Evolutionary conservation across 2,888 invertebrate genomes (phyloP).

Genomic region (Drosophila suboccidentalis): DNA sequence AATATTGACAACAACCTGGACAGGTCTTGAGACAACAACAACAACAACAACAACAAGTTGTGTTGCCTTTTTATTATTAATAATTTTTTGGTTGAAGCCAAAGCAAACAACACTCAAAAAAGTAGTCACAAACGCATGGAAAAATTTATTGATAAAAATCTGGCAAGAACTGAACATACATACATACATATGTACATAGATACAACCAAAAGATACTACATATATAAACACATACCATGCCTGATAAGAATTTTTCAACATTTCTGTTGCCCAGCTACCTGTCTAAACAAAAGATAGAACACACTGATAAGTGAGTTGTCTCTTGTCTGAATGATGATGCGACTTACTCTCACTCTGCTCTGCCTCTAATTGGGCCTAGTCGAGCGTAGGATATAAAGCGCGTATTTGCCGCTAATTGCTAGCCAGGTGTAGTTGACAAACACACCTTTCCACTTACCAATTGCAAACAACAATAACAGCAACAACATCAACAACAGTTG

Average conservation of each 20-base stretch:
- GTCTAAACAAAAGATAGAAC: slow-evolving; percentile 58
- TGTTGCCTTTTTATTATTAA: slow-evolving; percentile 51
- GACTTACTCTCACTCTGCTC: neutral
- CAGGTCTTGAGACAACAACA: slow-evolving; percentile 51
- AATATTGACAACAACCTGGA: slow-evolving; percentile 41
- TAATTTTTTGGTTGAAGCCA: slow-evolving; percentile 53
- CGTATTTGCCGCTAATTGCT: slow-evolving; percentile 55
- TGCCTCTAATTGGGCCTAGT: slow-evolving; percentile 52
- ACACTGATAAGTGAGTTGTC: slow-evolving; percentile 17
- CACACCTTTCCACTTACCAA: slow-evolving; percentile 30
- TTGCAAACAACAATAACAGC: slow-evolving; percentile 6
- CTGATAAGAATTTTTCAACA: slow-evolving; percentile 62
- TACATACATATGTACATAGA: slow-evolving; percentile 24
- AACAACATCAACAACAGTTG: slow-evolving; percentile 15
- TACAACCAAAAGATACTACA: slow-evolving; percentile 48
- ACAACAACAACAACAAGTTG: slow-evolving; percentile 27
- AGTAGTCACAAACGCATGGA: slow-evolving; percentile 35
- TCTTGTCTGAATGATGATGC: slow-evolving; percentile 29
- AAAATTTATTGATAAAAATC: slow-evolving; percentile 58
- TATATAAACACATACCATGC: slow-evolving; percentile 15
- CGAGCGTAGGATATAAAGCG: slow-evolving; percentile 45
- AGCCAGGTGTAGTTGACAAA: slow-evolving; percentile 43
- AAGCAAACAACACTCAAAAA: slow-evolving; percentile 39
- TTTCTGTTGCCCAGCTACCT: slow-evolving; percentile 61
- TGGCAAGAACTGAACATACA: slow-evolving; percentile 39